These are phyloP conservation scores for Tetragonula clypearis DNA, from an alignment of 1,140 invertebrate genomes.

Conservation along the genomic window DNA sequence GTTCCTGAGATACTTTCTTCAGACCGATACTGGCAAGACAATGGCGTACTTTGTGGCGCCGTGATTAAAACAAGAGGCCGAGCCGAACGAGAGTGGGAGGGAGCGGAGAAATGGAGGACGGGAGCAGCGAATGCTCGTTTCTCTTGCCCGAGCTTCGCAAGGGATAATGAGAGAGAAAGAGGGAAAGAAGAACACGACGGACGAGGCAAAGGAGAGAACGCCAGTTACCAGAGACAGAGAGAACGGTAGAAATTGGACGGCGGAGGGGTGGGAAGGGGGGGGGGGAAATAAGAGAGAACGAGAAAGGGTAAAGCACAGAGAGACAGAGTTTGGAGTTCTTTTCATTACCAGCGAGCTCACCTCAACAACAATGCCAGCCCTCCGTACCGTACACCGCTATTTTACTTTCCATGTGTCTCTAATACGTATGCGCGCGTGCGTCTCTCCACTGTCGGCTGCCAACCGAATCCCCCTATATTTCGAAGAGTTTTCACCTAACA, in stretches of 20 bases:
- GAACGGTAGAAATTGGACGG: conserved; percentile 26
- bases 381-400: conserved; percentile 37
- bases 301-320: conserved; percentile 45
- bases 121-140: conserved; percentile 8
- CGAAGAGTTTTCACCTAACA: conserved; percentile 7
- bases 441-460: neutral
- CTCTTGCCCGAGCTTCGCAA: conserved; percentile 31
- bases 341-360: conserved; percentile 70
- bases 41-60: conserved; percentile 78
- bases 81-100: conserved; percentile 57
- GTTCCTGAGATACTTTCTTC: conserved; percentile 66
- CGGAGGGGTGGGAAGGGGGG: no score
- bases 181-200: neutral
- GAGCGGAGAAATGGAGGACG: conserved; percentile 59
- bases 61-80: conserved; percentile 79
- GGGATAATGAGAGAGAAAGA: conserved; percentile 64
- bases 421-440: conserved; percentile 23
- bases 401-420: conserved; percentile 28
- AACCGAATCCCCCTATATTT: conserved; percentile 13
- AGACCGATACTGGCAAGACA: conserved; percentile 78
- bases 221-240: conserved; percentile 7
- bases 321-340: conserved; percentile 71
- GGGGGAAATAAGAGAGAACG: conserved; percentile 40
- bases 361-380: conserved; percentile 62
- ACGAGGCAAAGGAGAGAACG: conserved; percentile 1